Evolutionary conservation across 2,113 vertebrate genomes (phyloP).

Genomic region (Rafetus swinhoei): DNA sequence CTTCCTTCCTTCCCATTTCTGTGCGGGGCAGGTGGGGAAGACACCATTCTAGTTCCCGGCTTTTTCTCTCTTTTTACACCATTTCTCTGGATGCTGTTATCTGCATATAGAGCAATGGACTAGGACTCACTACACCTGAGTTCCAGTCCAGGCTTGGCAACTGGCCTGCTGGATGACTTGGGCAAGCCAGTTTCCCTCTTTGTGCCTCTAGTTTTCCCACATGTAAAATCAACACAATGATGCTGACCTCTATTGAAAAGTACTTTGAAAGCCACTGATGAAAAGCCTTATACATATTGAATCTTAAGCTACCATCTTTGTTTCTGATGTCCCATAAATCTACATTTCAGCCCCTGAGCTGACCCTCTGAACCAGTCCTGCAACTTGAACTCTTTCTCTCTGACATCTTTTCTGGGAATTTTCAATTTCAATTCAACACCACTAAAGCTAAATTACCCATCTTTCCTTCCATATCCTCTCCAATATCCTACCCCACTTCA

Average conservation of each 20-base stretch:
- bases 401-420: not conserved
- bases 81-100: not conserved
- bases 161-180: not conserved
- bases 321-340: not conserved
- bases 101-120: not conserved
- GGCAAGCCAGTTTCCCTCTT: not conserved
- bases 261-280: not conserved
- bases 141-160: not conserved
- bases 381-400: not conserved
- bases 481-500: not conserved
- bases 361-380: not conserved
- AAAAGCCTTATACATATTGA: not conserved
- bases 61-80: not conserved
- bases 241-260: not conserved
- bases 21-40: too few species aligned
- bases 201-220: not conserved
- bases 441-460: not conserved
- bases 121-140: not conserved
- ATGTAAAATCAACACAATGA: not conserved
- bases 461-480: not conserved
- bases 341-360: not conserved
- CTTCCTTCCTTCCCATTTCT: not conserved
- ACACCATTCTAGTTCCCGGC: not conserved
- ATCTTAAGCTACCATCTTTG: not conserved
- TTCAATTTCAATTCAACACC: not conserved